Conservation (phyloP, 2,113 vertebrate species). For the Prunella fulvescens region DNA sequence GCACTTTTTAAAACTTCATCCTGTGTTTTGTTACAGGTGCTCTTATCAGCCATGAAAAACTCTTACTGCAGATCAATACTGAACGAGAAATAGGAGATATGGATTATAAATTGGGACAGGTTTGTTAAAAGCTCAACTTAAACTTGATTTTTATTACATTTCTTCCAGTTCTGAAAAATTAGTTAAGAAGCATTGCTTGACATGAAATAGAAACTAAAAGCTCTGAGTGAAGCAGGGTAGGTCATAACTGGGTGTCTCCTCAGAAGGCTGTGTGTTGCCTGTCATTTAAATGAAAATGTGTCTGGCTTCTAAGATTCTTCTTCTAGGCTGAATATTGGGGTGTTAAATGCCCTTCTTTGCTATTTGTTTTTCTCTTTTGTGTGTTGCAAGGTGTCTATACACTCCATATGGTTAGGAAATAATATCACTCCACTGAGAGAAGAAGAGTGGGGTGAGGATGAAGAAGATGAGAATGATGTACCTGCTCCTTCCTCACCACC, state of each 20-base stretch:
- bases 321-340: background rate
- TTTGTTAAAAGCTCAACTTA: conserved; percentile 32
- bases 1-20: background rate
- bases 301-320: background rate
- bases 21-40: conserved; percentile 71
- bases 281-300: background rate
- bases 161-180: background rate
- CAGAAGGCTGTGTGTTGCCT: background rate
- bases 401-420: conserved; percentile 96
- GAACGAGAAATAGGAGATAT: conserved; percentile 94
- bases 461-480: conserved; percentile 89
- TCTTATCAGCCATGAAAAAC: conserved; percentile 91
- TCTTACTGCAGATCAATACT: conserved; percentile 93
- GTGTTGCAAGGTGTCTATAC: conserved; percentile 89
- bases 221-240: background rate
- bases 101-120: conserved; percentile 96
- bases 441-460: conserved; percentile 96
- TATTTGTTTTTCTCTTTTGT: background rate
- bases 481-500: conserved; percentile 84
- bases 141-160: background rate
- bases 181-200: background rate
- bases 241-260: background rate
- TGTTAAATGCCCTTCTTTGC: background rate
- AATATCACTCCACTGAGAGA: conserved; percentile 93
- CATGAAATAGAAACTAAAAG: background rate